Conservation (phyloP, 2,797 vertebrate genomes). For the Rachycentron canadum region DNA sequence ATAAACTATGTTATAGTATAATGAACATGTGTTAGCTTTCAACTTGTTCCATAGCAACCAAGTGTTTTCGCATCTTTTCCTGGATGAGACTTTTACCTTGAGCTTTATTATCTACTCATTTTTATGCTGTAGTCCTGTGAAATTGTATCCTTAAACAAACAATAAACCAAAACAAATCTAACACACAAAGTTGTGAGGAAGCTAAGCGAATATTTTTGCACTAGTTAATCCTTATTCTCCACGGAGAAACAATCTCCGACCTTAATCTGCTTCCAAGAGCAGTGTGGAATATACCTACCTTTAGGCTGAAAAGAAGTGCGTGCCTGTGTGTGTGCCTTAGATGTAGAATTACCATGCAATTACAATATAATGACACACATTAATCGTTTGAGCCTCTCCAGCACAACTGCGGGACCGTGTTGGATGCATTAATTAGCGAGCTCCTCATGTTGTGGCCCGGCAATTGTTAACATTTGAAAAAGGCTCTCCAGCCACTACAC, state of each 20-base stretch:
- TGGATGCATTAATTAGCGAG: constrained; percentile 80
- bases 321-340: constrained; percentile 62
- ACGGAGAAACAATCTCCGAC: constrained; percentile 74
- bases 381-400: constrained; percentile 77
- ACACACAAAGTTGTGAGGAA: constrained; percentile 61
- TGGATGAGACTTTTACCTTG: constrained; percentile 31
- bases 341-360: constrained; percentile 82
- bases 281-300: constrained; percentile 67
- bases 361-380: constrained; percentile 84
- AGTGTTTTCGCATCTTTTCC: constrained; percentile 33
- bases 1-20: not conserved
- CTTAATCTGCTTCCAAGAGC: constrained; percentile 73
- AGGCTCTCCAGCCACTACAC: constrained; percentile 64
- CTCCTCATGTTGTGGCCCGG: constrained; percentile 66
- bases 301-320: constrained; percentile 62
- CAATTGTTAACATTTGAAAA: constrained; percentile 79
- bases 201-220: constrained; percentile 62
- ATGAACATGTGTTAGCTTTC: not conserved
- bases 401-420: constrained; percentile 64
- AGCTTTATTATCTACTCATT: constrained; percentile 53
- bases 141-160: constrained; percentile 71
- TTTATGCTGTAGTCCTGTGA: constrained; percentile 63
- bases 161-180: constrained; percentile 76
- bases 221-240: constrained; percentile 75
- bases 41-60: constrained; percentile 5